These are phyloP conservation scores for Acrobasis suavella DNA, from an alignment of 2,888 invertebrate genomes.

Conservation along the genomic window DNA sequence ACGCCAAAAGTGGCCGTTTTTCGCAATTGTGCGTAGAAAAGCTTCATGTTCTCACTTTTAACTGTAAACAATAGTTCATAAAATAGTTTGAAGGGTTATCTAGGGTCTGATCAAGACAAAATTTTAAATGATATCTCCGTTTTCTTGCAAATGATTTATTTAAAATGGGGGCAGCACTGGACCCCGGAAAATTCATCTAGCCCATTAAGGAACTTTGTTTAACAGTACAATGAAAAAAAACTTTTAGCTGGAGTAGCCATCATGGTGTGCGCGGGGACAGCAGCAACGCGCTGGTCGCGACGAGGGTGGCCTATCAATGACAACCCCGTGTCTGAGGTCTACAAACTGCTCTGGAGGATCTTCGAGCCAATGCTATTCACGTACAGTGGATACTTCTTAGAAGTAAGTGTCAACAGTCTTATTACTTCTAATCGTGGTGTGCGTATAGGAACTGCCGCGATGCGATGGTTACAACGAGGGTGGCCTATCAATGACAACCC, in stretches of 20 bases:
- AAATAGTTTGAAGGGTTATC: too few relatives aligned
- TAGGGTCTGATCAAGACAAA: too few relatives aligned
- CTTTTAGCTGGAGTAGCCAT: conserved; percentile 72
- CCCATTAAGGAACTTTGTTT: too few relatives aligned
- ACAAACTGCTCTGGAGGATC: conserved; percentile 68
- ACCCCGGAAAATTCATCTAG: too few relatives aligned
- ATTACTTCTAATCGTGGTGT: conserved; percentile 73
- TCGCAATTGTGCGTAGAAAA: too few relatives aligned
- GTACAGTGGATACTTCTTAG: conserved; percentile 70
- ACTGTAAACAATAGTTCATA: too few relatives aligned
- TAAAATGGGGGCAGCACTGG: too few relatives aligned
- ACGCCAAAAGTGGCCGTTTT: too few relatives aligned
- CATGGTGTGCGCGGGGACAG: conserved; percentile 74
- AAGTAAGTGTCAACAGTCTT: conserved; percentile 46
- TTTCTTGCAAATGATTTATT: too few relatives aligned
- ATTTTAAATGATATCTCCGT: too few relatives aligned
- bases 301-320: conserved; percentile 68
- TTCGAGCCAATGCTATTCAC: conserved; percentile 76
- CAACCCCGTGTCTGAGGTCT: conserved; percentile 70
- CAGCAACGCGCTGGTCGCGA: conserved; percentile 70
- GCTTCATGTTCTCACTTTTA: too few relatives aligned
- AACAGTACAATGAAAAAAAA: conserved; percentile 5
- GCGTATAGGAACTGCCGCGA: conserved; percentile 69
- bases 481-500: conserved; percentile 71
- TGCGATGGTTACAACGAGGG: conserved; percentile 67